Evolutionary conservation across 1,140 invertebrate genomes (phyloP), one percentile per base, ranked within the genome.

Genomic region (Zophobas atratus): DNA sequence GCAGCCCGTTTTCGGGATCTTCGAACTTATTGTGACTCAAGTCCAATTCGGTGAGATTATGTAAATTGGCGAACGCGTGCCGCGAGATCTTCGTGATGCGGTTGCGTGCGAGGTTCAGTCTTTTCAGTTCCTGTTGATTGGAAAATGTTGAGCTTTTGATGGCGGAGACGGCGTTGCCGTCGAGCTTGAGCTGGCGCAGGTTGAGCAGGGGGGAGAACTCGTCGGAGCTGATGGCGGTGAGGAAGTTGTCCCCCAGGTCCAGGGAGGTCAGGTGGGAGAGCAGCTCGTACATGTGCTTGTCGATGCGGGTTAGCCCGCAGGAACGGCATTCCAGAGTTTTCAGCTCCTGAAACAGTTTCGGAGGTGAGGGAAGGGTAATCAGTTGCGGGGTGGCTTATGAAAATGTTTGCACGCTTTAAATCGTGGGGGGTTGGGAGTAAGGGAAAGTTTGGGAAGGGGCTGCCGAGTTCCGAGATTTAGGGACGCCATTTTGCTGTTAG

Each of bases 191-290:
- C 80, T 90, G 89, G 82, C 90, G 90, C 38, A 96, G 86, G 77
- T 89, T 90, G 80, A 89, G 90, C 73, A 94, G 87, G 81, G 92
- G 90, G 75, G 89, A 88, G 80, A 94, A 93, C 81, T 93, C 91
- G 77, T 94, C 92, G 6, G 91, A 86, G 77, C 90, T 90, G 57
- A 96, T 86, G 84, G 92, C 91, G 84, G 92, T 92, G 79, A 96
- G 92, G 80, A 91, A 85, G 83, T 96, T 96, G 80, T 94, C 89
- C 48, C 93, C 92, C 78, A 96, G 88, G 86, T 95, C 93, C 71
- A 96, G 87, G 80, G 91, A 89, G 80, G 89, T 89, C 60, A 94
- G 86, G 79, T 90, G 88, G 20, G 91, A 88, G 33, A 93, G 88
- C 55, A 93, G 88, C 82, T 92, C 90, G 86, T 93, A 94, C 78